A percentile compares a stretch with the other conserved stretches of the same genome.
Evolutionary conservation across 2,797 vertebrate genomes (phyloP).

Genomic region (Gila robusta): DNA sequence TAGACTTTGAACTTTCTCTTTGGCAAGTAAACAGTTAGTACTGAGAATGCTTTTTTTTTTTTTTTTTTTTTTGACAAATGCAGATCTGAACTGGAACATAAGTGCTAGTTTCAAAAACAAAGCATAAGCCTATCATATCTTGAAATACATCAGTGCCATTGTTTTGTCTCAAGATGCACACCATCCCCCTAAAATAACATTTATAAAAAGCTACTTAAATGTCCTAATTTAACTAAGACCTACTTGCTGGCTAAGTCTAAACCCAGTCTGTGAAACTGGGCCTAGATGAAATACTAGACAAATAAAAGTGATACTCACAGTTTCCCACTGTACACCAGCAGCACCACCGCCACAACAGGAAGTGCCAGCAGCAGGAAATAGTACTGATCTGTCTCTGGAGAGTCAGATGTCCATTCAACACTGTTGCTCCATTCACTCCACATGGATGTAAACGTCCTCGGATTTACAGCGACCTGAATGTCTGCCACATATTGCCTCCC

Average conservation of each 20-base stretch:
- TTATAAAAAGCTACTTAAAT: not conserved
- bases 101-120: not conserved
- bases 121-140: not conserved
- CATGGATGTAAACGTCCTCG: not conserved
- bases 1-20: not conserved
- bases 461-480: constrained; percentile 66
- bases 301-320: constrained; percentile 68
- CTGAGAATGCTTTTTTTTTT: not conserved
- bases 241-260: not conserved
- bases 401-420: constrained; percentile 47
- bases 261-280: not conserved
- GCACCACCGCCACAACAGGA: constrained; percentile 13
- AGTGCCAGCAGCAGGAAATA: constrained; percentile 29
- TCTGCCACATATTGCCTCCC: constrained; percentile 59
- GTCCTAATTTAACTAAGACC: not conserved
- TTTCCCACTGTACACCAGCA: constrained; percentile 60
- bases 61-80: not conserved
- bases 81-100: not conserved
- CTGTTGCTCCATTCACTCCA: constrained; percentile 79
- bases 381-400: not conserved
- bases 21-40: not conserved
- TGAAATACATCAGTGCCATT: not conserved
- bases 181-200: not conserved
- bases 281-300: not conserved
- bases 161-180: not conserved